phyloP scores from a whole-genome alignment of 2,113 vertebrate genomes.

The Cichladusa arquata region DNA sequence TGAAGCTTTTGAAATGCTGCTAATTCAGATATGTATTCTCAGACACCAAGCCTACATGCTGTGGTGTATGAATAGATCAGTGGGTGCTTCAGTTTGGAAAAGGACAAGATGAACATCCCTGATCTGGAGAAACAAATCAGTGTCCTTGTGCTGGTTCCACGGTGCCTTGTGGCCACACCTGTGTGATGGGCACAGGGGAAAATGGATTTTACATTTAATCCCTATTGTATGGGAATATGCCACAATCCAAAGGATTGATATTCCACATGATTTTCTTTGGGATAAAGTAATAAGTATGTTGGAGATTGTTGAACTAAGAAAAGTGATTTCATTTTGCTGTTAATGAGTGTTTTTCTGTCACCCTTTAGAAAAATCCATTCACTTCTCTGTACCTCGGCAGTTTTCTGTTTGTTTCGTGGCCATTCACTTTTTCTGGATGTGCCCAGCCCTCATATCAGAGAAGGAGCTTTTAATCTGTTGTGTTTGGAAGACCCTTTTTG shows the following conservation, averaged over 20 bases:
- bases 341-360: neutral
- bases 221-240: neutral
- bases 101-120: neutral
- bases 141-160: neutral
- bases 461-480: neutral
- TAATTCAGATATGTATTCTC: neutral
- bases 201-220: neutral
- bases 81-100: neutral
- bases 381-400: neutral
- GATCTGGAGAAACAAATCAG: neutral
- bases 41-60: rapidly evolving
- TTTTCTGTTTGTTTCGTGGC: neutral
- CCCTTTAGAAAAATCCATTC: neutral
- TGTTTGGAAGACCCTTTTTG: neutral
- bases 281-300: neutral
- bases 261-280: neutral
- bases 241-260: neutral
- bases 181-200: neutral
- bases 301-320: neutral
- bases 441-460: neutral
- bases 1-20: neutral
- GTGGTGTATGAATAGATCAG: neutral
- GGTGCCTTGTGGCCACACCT: neutral
- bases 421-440: neutral
- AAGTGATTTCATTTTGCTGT: neutral